These are phyloP conservation scores for Strix occidentalis DNA, from an alignment of 2,797 vertebrate genomes.

Conservation along the genomic window DNA sequence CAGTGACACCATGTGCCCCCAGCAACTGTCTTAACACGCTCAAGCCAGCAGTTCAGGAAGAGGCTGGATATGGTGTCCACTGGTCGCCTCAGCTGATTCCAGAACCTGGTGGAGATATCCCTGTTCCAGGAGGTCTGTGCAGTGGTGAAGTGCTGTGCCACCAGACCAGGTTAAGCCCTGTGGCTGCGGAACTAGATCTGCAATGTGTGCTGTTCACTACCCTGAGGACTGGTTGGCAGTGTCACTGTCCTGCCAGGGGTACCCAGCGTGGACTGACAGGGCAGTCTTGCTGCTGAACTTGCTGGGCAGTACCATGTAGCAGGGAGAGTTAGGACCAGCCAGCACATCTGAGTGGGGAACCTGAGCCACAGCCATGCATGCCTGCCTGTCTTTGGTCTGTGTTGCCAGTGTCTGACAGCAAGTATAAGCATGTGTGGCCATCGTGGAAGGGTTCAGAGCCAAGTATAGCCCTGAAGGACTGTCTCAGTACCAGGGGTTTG, in stretches of 20 bases:
- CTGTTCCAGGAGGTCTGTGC: background rate
- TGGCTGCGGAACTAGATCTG: background rate
- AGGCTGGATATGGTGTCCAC: background rate
- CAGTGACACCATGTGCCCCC: background rate
- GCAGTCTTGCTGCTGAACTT: background rate
- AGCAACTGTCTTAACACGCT: background rate
- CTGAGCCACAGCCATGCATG: background rate
- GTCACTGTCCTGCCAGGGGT: background rate
- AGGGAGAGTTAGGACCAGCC: background rate
- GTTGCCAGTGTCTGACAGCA: background rate
- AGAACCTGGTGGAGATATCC: background rate
- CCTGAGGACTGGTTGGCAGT: background rate
- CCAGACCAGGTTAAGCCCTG: background rate
- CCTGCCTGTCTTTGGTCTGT: background rate
- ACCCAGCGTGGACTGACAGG: background rate
- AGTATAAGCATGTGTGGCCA: background rate
- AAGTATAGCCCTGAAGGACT: background rate
- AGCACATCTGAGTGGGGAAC: background rate
- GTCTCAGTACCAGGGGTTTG: background rate
- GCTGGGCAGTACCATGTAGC: background rate
- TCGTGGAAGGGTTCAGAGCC: background rate
- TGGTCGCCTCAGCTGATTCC: background rate
- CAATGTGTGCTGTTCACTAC: fast-evolving
- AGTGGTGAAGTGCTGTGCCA: background rate
- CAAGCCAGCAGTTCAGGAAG: background rate